Percentiles rank a stretch among this genome's conserved stretches.
Evolutionary conservation across 2,113 vertebrate genomes (phyloP).

Genomic region (Apaloderma vittatum): DNA sequence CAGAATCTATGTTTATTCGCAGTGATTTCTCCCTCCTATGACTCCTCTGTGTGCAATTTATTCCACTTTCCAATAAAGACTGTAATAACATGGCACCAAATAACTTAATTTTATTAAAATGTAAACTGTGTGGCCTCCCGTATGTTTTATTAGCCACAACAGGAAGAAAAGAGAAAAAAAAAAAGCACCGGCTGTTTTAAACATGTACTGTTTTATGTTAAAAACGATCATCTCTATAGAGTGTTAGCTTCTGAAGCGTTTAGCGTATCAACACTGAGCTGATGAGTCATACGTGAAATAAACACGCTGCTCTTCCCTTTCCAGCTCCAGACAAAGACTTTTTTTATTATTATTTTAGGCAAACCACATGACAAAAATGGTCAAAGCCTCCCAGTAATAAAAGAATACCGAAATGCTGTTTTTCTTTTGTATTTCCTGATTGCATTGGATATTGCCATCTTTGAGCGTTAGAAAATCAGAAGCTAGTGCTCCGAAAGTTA

Average conservation of each 20-base stretch:
- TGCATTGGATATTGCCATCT: background rate
- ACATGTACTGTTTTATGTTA: conserved; percentile 64
- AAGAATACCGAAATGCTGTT: background rate
- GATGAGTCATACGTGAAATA: conserved; percentile 41
- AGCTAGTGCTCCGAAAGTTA: background rate
- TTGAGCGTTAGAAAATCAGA: background rate
- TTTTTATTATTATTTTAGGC: conserved; percentile 30
- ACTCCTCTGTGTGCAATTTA: conserved; percentile 79
- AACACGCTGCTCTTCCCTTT: conserved; percentile 32
- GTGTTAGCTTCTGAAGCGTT: conserved; percentile 63
- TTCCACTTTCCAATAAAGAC: conserved; percentile 79
- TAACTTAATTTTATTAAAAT: conserved; percentile 78
- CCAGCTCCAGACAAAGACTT: conserved; percentile 29
- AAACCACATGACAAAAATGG: background rate
- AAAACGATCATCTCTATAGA: conserved; percentile 49
- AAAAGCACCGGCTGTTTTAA: conserved; percentile 23
- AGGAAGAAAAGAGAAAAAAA: background rate
- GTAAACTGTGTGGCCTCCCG: conserved; percentile 39
- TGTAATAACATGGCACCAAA: conserved; percentile 69
- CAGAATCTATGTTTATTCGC: conserved; percentile 75
- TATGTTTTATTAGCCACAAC: conserved; percentile 49
- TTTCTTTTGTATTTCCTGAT: conserved; percentile 27
- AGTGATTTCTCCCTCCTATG: conserved; percentile 74
- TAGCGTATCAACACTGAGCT: conserved; percentile 4
- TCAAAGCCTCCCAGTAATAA: conserved; percentile 50